Conservation (phyloP, 1,140 invertebrate genomes). For the Saccostrea cuccullata region DNA sequence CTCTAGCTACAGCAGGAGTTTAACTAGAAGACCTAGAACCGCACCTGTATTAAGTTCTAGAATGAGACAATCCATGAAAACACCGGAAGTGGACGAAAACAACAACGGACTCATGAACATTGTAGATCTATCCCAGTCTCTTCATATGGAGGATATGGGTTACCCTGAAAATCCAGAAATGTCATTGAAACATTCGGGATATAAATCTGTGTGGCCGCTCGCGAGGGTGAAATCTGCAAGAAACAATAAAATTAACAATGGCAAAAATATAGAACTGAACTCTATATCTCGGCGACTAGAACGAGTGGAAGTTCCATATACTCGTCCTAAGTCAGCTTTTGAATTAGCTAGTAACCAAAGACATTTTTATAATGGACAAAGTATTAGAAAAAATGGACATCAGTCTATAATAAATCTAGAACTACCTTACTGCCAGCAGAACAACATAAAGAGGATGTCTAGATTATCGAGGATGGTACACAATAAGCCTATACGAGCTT, state of each 20-base stretch:
- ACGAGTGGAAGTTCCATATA: neutral
- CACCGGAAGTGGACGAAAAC: slow-evolving; percentile 15
- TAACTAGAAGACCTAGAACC: slow-evolving; percentile 44
- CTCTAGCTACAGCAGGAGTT: slow-evolving; percentile 38
- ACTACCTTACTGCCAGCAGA: slow-evolving; percentile 17
- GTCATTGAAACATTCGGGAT: slow-evolving; percentile 45
- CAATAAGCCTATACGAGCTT: neutral
- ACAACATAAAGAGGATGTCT: slow-evolving; percentile 7
- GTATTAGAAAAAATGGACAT: neutral
- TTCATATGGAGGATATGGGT: slow-evolving; percentile 25
- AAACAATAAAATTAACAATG: slow-evolving; percentile 52
- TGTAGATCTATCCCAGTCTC: slow-evolving; percentile 45
- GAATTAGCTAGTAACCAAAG: neutral
- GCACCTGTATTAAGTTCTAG: slow-evolving; percentile 38
- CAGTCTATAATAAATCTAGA: slow-evolving; percentile 6
- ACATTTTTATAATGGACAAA: slow-evolving; percentile 16
- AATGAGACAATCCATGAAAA: slow-evolving; percentile 3
- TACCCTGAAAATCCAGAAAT: slow-evolving; percentile 38
- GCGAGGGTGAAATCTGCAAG: slow-evolving; percentile 48
- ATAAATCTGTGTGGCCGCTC: slow-evolving; percentile 54
- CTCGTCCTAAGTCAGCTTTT: slow-evolving; percentile 7
- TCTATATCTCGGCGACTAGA: slow-evolving; percentile 54
- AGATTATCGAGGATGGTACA: neutral
- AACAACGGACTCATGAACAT: slow-evolving; percentile 39
- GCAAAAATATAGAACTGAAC: slow-evolving; percentile 51